A percentile compares a stretch with the other conserved stretches of the same genome.
phyloP scores from a whole-genome alignment of 2,888 invertebrate genomes.

The Brenthis hecate region DNA sequence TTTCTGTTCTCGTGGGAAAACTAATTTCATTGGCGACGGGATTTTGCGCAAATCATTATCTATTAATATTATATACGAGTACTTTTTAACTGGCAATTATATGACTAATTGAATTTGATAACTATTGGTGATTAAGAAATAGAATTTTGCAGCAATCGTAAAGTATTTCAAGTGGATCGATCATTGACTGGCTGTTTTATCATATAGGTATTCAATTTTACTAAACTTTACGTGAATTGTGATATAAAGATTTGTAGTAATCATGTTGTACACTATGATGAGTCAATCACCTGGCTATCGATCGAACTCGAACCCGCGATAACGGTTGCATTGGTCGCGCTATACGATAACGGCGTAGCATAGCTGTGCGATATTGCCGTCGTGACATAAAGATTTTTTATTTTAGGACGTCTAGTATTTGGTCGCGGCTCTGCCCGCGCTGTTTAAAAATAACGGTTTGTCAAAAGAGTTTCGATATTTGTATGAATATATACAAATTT shows the following conservation, averaged over 20 bases:
- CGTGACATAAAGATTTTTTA: not conserved
- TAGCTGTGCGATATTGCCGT: slow-evolving; percentile 6
- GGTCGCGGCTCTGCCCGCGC: not conserved
- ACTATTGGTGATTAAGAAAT: slow-evolving; percentile 2
- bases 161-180: slow-evolving; percentile 9
- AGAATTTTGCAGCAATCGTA: slow-evolving; percentile 10
- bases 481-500: too few relatives aligned
- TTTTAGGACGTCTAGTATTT: not conserved
- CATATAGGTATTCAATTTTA: not conserved
- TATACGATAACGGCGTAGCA: slow-evolving; percentile 25
- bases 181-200: slow-evolving; percentile 1
- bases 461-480: too few relatives aligned
- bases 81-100: slow-evolving; percentile 1
- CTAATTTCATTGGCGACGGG: slow-evolving; percentile 4
- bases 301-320: slow-evolving; percentile 24
- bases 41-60: not conserved
- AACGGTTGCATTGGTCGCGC: slow-evolving; percentile 31
- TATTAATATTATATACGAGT: not conserved
- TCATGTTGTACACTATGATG: not conserved
- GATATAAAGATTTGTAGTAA: not conserved
- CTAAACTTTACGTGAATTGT: not conserved
- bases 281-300: slow-evolving; percentile 14
- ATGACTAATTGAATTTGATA: slow-evolving; percentile 9
- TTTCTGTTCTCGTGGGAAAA: slow-evolving; percentile 9
- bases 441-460: too few relatives aligned